Evolutionary conservation across 30 jellyfish, hydroid and myxozoan genomes (phyloP).

Genomic region (Mastigias papua): DNA sequence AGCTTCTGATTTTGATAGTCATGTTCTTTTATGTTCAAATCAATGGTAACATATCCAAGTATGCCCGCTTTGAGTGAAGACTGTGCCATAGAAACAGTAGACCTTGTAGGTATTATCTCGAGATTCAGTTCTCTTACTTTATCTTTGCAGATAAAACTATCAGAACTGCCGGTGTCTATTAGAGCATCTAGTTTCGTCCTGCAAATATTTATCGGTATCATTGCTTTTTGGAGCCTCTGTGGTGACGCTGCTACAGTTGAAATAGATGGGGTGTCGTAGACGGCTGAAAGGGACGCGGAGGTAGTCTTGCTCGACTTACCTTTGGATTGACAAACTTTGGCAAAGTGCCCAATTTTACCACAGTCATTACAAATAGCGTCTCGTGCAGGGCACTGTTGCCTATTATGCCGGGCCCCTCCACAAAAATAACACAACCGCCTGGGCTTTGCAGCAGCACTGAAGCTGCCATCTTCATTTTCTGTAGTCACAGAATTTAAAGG

Average conservation of each 20-base stretch:
- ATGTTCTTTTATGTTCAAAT: neutral
- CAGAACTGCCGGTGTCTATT: slow-evolving; percentile 61
- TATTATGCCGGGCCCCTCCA: slow-evolving; percentile 19
- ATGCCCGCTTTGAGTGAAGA: slow-evolving; percentile 37
- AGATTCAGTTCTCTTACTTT: slow-evolving; percentile 3
- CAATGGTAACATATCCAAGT: slow-evolving; percentile 2
- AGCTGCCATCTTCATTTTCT: neutral
- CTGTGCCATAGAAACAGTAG: slow-evolving; percentile 51
- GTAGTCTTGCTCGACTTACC: neutral
- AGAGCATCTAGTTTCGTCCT: slow-evolving; percentile 12
- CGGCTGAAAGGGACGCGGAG: slow-evolving; percentile 11
- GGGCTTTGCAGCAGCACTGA: slow-evolving; percentile 1
- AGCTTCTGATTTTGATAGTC: slow-evolving; percentile 1
- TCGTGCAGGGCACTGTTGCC: slow-evolving; percentile 16
- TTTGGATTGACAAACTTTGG: neutral
- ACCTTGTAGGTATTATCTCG: neutral
- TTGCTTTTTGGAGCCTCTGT: slow-evolving; percentile 20
- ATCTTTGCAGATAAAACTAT: slow-evolving; percentile 10
- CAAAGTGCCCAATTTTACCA: slow-evolving; percentile 14
- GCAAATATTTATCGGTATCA: neutral
- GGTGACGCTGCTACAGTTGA: slow-evolving; percentile 26
- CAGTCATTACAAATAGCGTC: slow-evolving; percentile 4
- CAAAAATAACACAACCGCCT: neutral
- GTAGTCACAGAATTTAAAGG: neutral
- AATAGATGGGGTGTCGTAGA: neutral